phyloP scores from a whole-genome alignment of 2,888 invertebrate genomes.

The Megalurothrips usitatus region DNA sequence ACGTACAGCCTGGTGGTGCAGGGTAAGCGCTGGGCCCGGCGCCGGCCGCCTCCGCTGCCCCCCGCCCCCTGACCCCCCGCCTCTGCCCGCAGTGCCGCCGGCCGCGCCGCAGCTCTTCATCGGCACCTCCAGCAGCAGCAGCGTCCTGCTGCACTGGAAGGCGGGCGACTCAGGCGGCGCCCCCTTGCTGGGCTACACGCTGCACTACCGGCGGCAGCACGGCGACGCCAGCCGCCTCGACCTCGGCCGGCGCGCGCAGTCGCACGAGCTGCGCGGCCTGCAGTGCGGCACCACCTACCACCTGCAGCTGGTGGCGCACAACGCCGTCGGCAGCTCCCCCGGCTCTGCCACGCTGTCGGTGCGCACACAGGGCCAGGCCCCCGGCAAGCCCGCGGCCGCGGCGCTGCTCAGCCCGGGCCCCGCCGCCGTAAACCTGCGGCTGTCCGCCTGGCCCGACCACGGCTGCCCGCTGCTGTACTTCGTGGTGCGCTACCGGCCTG shows the following conservation, averaged over 20 bases:
- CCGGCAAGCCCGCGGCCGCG: constrained; percentile 60
- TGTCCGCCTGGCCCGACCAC: constrained; percentile 69
- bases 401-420: constrained; percentile 66
- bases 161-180: constrained; percentile 65
- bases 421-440: constrained; percentile 59
- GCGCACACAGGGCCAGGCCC: constrained; percentile 66
- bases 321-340: constrained; percentile 66
- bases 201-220: constrained; percentile 61
- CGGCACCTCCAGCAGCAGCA: constrained; percentile 69
- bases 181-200: constrained; percentile 61
- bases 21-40: constrained; percentile 43
- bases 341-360: constrained; percentile 65
- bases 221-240: constrained; percentile 62
- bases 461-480: constrained; percentile 67
- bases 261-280: constrained; percentile 64
- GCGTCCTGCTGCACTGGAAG: constrained; percentile 70
- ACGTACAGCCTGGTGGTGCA: constrained; percentile 63
- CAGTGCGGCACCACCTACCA: constrained; percentile 70
- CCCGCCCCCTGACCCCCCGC: too few species aligned
- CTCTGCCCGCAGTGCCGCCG: constrained; percentile 59
- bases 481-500: constrained; percentile 63
- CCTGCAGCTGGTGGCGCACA: constrained; percentile 63
- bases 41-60: too few species aligned
- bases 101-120: constrained; percentile 67
- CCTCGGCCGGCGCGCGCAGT: constrained; percentile 60